Percentiles rank a stretch among this genome's conserved stretches.
phyloP scores from a whole-genome alignment of 2,888 invertebrate species.

The Deroplatys truncata region DNA sequence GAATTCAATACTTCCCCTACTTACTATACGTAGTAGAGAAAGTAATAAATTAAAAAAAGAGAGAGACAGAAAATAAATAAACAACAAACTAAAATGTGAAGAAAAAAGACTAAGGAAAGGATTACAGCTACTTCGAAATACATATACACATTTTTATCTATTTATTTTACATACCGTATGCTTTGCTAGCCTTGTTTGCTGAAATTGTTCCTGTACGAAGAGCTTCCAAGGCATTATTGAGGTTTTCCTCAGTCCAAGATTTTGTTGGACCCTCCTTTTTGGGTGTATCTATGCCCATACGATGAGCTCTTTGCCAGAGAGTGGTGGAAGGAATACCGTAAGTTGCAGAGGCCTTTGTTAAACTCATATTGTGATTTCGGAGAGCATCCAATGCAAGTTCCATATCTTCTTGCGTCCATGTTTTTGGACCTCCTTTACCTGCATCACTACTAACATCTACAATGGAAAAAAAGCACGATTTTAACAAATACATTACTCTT shows the following conservation, averaged over 20 bases:
- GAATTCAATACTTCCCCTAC: no score
- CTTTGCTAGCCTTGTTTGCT: constrained; percentile 88
- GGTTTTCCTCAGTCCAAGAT: constrained; percentile 82
- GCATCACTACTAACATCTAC: constrained; percentile 26
- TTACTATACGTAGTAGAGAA: no score
- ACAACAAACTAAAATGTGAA: no score
- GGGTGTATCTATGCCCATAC: constrained; percentile 84
- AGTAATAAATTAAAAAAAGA: no score
- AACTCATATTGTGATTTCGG: constrained; percentile 81
- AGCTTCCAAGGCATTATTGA: constrained; percentile 77
- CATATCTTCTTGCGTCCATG: constrained; percentile 88
- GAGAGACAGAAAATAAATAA: no score
- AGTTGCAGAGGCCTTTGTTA: constrained; percentile 80
- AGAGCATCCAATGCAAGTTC: constrained; percentile 82
- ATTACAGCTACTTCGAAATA: no score
- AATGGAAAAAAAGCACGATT: background rate
- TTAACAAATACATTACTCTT: background rate
- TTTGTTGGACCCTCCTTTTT: constrained; percentile 85
- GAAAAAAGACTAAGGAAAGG: no score
- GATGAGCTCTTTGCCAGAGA: constrained; percentile 85
- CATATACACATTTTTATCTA: no score
- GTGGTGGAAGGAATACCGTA: constrained; percentile 89
- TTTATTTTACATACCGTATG: constrained; percentile 56
- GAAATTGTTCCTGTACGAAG: constrained; percentile 80
- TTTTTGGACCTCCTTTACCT: constrained; percentile 59